Percentiles rank a stretch among this genome's conserved stretches.
phyloP scores from a whole-genome alignment of 53 echinoderm and acorn worm species.

The Holothuria scabra region DNA sequence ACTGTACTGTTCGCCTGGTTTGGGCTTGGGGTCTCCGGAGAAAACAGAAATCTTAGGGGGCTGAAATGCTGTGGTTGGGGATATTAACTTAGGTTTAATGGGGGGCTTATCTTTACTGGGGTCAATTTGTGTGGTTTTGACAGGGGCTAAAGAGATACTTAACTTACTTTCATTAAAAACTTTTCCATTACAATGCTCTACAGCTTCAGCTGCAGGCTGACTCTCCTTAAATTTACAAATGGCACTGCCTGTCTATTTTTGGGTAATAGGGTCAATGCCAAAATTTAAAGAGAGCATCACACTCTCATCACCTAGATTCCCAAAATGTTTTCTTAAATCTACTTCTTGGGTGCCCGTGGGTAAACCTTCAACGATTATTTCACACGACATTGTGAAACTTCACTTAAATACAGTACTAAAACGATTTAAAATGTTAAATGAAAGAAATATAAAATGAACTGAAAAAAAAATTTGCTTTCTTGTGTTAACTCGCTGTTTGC shows the following conservation, averaged over 20 bases:
- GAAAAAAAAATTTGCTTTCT: no score
- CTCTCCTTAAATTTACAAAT: background rate
- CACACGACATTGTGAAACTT: no score
- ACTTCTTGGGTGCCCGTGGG: no score
- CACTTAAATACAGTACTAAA: no score
- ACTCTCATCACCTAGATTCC: no score
- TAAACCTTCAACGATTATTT: no score
- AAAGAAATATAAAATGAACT: no score
- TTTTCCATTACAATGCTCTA: background rate
- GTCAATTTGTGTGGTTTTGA: background rate
- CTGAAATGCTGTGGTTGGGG: background rate
- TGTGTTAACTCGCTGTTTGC: no score
- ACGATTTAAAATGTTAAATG: no score
- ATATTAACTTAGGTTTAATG: background rate
- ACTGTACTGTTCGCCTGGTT: slow-evolving; percentile 4
- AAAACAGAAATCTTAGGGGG: background rate
- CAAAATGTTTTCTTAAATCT: no score
- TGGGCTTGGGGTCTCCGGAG: background rate
- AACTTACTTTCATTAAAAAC: background rate
- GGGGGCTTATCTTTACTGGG: background rate
- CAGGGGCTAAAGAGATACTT: background rate
- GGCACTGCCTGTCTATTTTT: background rate
- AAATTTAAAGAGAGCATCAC: background rate
- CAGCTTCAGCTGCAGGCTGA: background rate
- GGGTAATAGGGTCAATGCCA: background rate